Evolutionary conservation across 1,140 invertebrate genomes (phyloP).

Genomic region (Drosophila rufa): DNA sequence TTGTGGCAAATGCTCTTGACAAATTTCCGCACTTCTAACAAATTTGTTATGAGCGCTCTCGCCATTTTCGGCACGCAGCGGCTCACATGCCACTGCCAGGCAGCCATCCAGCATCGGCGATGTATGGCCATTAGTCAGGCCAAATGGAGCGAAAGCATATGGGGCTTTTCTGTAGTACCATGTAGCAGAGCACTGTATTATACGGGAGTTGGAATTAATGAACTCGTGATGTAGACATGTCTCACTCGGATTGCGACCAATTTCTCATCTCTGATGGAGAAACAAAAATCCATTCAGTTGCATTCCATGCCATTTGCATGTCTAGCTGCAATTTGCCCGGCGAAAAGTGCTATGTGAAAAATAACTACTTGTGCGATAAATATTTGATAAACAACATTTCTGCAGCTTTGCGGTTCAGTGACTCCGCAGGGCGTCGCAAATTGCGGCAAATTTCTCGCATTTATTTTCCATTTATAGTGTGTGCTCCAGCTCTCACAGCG

Average conservation of each 20-base stretch:
- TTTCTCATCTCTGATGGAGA: constrained; percentile 29
- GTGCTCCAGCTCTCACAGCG: constrained; percentile 5
- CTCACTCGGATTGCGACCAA: constrained; percentile 54
- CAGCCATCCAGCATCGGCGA: constrained; percentile 8
- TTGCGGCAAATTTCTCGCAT: constrained; percentile 63
- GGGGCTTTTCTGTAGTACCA: constrained; percentile 11
- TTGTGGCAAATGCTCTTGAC: constrained; percentile 53
- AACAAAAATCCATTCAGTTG: constrained; percentile 19
- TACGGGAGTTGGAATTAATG: constrained; percentile 62
- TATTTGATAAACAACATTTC: constrained; percentile 66
- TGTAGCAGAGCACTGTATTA: constrained; percentile 23
- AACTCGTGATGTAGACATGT: constrained; percentile 71
- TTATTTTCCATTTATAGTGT: constrained; percentile 61
- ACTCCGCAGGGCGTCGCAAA: constrained; percentile 65
- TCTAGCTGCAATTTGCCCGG: constrained; percentile 60
- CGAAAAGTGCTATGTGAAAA: constrained; percentile 19
- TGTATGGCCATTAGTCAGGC: constrained; percentile 63
- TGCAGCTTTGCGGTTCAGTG: constrained; percentile 64
- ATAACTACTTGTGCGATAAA: constrained; percentile 46
- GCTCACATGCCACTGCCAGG: constrained; percentile 34
- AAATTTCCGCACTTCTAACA: constrained; percentile 66
- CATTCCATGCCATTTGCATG: constrained; percentile 58
- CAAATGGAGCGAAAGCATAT: constrained; percentile 59
- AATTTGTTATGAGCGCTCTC: constrained; percentile 67
- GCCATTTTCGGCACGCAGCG: constrained; percentile 46